Evolutionary conservation across 2,888 invertebrate species (phyloP).

Genomic region (Lasioglossum lativentre): DNA sequence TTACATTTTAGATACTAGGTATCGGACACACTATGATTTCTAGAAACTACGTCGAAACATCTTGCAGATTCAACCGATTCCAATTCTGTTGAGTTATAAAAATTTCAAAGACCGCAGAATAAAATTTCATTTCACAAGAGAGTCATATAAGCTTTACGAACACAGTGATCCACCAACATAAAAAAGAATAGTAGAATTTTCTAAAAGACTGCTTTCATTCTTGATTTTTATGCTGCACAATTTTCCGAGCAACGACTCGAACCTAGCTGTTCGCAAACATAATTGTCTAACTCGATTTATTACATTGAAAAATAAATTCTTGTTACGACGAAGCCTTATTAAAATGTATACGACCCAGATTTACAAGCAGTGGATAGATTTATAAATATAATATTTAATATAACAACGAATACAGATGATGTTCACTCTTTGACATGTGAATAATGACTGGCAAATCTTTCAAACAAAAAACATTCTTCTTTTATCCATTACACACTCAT

Average conservation of each 20-base stretch:
- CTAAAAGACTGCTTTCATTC: not conserved
- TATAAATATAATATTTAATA: too few species aligned
- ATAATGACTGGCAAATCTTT: too few species aligned
- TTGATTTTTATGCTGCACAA: not conserved
- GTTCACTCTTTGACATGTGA: too few species aligned
- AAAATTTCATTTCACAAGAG: not conserved
- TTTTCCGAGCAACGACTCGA: not conserved
- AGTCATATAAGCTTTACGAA: not conserved
- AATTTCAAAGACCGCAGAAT: not conserved
- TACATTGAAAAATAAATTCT: not conserved
- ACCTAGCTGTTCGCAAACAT: not conserved
- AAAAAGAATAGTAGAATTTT: not conserved
- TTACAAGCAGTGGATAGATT: too few species aligned
- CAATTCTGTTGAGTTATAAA: not conserved
- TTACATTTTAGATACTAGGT: not conserved
- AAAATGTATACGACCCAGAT: too few species aligned
- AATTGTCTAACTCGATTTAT: not conserved
- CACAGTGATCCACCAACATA: not conserved
- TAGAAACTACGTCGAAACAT: not conserved
- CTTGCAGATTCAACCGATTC: not conserved
- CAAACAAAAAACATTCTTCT: too few species aligned
- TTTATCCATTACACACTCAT: too few species aligned
- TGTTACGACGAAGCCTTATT: too few species aligned
- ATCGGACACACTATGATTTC: not conserved
- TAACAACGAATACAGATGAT: too few species aligned